Evolutionary conservation across 2,888 invertebrate species (phyloP), one percentile per base, ranked within the genome.

Genomic region (Octonoba sinensis): DNA sequence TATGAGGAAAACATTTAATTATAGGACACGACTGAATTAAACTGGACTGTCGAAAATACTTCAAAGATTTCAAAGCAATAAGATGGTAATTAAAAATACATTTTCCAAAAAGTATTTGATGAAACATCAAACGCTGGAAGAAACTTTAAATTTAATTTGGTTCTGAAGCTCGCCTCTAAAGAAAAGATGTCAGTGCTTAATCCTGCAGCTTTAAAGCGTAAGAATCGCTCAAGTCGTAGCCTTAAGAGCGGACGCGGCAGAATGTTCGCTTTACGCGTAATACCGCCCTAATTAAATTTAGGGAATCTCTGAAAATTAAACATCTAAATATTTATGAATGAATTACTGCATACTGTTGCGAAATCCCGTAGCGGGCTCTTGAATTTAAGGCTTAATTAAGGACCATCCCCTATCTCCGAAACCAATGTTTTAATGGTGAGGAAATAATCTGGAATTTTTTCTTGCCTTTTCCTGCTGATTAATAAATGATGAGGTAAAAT

Each of bases 221-320:
- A 67, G 49, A 73, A 79, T 67, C 72, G 67, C 67, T 79, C 79
- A 67, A 69, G 71, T 27, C 56, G 46, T 16, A 72, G 59, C 51
- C 59, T 54, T 46, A 22, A 57, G 59, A 66, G 36, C 56, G 71
- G 65, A 65, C 47, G 56, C 49, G 27, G 66, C 22, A 59, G 60
- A 79, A 67, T 72, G 51, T 64, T 57, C 65, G 4, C 71, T 59
- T 72, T 70, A 36, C 71, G 51, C 66, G 51, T 79, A 79, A 73
- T 79, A 60, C 67, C 67, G 18, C 15, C 36, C 79, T 73, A 67
- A 73, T 79, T 73, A 79, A 72, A 79, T 73, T 79, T 72, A 44
- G 79, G 72, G 79, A 79, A 73, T 72, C 66, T 67, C 67, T 73
- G 73, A 62, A 79, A 79, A 79, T 79, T 72, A 72, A 79, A 73